Evolutionary conservation across 1,140 invertebrate genomes (phyloP), one percentile per base, ranked within the genome.

Genomic region (Wasmannia auropunctata): DNA sequence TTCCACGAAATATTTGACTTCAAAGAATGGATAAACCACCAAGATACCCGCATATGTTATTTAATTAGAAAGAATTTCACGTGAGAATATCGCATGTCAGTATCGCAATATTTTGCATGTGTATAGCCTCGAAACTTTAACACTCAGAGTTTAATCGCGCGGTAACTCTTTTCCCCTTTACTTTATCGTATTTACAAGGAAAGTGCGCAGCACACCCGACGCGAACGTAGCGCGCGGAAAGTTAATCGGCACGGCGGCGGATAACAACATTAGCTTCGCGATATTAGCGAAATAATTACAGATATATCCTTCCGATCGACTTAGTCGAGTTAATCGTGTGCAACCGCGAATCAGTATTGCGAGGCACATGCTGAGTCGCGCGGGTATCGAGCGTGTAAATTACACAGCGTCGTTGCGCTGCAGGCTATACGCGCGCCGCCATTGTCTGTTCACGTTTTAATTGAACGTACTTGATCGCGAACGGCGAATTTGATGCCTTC

Each of bases 391-490:
- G 28, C 11, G 40, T 34, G 46, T 37, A 67, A 79, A 79, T 79
- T 79, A 79, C 22, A 34, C 43, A 65, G 58, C 40, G 4, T 43
- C 28, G 43, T 79, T 25, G 31, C 31, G 34, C 43, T 19, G 60
- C n/a, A n/a, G n/a, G 54, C 14, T 51, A 51, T 14, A 22, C 3
- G 28, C 54, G 34, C 3, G 28, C 54, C 72, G 72, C 43, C 43
- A 79, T 79, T 65, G 75, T 79, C 40, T 65, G n/a, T n/a, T n/a
- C n/a, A 79, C 14, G 25, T 51, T 79, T 79, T 65, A 79, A 51
- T 65, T 79, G 60, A 79, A 51, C 31, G n/a, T 28, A 19, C 60
- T 19, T 22, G 58, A 65, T 65, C 1, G n/a, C 43, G 75, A 28
- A 11, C 22, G 46, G 51, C n/a, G 22, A 43, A 60, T 43, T 76